Conservation (phyloP, 35 echinoderm and acorn worm genomes). For the Ophiothrix spiculata region DNA sequence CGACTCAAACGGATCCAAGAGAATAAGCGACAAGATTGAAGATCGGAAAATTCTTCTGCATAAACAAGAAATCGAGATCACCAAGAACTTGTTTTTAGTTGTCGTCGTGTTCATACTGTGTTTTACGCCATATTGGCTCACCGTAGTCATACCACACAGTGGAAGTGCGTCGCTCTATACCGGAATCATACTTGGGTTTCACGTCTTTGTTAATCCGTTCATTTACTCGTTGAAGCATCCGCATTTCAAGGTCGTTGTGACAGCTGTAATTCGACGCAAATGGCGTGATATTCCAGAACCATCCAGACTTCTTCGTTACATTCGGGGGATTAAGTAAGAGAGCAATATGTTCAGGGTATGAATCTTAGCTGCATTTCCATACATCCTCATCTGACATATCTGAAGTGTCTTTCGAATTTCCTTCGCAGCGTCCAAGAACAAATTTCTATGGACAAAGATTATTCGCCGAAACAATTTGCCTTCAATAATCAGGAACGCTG, state of each 20-base stretch:
- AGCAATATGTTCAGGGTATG: no score
- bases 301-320: no score
- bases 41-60: not conserved
- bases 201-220: constrained; percentile 55
- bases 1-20: not conserved
- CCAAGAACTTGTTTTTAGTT: constrained; percentile 56
- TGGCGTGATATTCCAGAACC: constrained; percentile 48
- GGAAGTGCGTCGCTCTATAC: constrained; percentile 27
- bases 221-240: constrained; percentile 65
- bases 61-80: constrained; percentile 36
- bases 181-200: constrained; percentile 25
- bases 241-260: constrained; percentile 57
- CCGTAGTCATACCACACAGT: constrained; percentile 31
- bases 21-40: not conserved
- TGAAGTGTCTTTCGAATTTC: no score
- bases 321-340: no score
- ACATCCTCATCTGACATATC: no score
- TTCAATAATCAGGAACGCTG: no score
- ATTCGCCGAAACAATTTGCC: no score
- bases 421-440: no score
- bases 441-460: no score
- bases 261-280: constrained; percentile 28
- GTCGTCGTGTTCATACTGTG: constrained; percentile 44
- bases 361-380: no score
- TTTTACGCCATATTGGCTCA: constrained; percentile 41